Evolutionary conservation across 1,140 invertebrate genomes (phyloP).

Genomic region (Papilio helenus): DNA sequence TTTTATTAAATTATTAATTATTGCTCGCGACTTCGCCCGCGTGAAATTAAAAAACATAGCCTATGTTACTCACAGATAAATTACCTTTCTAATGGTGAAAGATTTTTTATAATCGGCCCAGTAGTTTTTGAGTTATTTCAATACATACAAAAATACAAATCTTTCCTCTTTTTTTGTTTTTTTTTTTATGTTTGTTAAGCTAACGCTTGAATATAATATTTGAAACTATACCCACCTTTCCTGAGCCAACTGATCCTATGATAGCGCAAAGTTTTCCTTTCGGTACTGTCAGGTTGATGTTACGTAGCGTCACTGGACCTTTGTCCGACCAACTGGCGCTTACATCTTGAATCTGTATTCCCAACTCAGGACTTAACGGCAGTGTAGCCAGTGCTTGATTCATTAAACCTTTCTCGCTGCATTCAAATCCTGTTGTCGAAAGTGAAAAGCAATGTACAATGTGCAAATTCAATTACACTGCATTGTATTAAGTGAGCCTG

Average conservation of each 20-base stretch:
- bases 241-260: slow-evolving; percentile 91
- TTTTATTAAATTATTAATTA: no score
- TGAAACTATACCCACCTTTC: slow-evolving; percentile 84
- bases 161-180: no score
- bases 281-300: slow-evolving; percentile 86
- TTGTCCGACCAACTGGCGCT: slow-evolving; percentile 85
- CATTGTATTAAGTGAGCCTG: slow-evolving; percentile 9
- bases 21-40: no score
- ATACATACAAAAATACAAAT: no score
- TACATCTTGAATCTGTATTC: slow-evolving; percentile 74
- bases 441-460: slow-evolving; percentile 25
- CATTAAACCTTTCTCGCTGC: slow-evolving; percentile 68
- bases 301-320: slow-evolving; percentile 79
- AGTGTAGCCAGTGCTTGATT: slow-evolving; percentile 46
- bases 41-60: no score
- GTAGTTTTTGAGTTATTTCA: no score
- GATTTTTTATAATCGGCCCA: no score
- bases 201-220: no score
- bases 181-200: no score
- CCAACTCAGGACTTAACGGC: slow-evolving; percentile 61
- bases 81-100: no score
- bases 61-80: no score
- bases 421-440: slow-evolving; percentile 65
- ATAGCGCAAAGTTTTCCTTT: slow-evolving; percentile 89
- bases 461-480: slow-evolving; percentile 30